A percentile compares a stretch with the other conserved stretches of the same genome.
Conservation (phyloP, 2,888 invertebrate genomes). For the Cataglyphis altisquamis region DNA sequence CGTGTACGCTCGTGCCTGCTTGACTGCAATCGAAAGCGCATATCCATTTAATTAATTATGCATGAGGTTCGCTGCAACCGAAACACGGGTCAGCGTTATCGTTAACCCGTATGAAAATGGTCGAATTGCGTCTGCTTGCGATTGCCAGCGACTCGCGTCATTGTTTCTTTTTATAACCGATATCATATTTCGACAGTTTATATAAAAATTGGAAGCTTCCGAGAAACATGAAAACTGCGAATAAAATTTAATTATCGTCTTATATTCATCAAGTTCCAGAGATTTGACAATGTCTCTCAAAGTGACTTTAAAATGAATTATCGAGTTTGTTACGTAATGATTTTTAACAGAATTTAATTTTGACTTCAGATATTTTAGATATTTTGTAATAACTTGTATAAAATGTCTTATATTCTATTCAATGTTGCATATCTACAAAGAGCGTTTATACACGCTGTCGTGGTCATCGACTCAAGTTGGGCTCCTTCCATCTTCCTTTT, state of each 20-base stretch:
- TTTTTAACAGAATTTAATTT: conserved; percentile 67
- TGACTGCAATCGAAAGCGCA: conserved; percentile 78
- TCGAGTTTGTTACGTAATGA: not conserved
- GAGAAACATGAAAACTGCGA: not conserved
- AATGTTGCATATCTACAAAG: conserved; percentile 61
- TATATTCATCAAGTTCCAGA: not conserved
- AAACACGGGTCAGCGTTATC: conserved; percentile 65
- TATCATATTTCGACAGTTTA: not conserved
- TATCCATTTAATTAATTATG: conserved; percentile 84
- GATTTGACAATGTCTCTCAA: not conserved
- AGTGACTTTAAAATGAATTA: not conserved
- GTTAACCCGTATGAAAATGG: conserved; percentile 63
- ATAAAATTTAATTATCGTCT: not conserved
- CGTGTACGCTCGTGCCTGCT: conserved; percentile 65
- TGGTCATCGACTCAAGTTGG: conserved; percentile 61
- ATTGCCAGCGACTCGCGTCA: conserved; percentile 2
- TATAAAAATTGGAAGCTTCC: not conserved
- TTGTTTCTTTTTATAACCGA: not conserved
- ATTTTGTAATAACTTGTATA: conserved; percentile 52
- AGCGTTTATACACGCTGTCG: conserved; percentile 43
- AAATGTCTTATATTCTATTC: conserved; percentile 28
- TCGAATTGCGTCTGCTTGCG: conserved; percentile 63
- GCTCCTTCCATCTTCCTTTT: conserved; percentile 43
- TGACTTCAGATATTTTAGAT: conserved; percentile 68
- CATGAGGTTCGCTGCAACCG: conserved; percentile 75